phyloP scores from a whole-genome alignment of 1,140 invertebrate species.

The Holcopasites calliopsidis region DNA sequence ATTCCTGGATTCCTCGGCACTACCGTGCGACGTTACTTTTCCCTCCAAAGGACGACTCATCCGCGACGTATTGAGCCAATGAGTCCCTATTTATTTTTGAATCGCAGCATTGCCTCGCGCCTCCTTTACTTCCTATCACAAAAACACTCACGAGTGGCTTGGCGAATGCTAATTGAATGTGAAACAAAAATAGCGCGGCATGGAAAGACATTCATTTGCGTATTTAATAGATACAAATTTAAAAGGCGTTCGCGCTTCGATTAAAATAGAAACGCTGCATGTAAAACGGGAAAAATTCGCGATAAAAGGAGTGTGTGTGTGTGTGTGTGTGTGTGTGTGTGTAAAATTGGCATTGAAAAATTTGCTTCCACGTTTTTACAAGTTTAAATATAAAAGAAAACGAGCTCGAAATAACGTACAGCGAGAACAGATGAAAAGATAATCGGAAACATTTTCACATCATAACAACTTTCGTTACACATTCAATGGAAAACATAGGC shows the following conservation, averaged over 20 bases:
- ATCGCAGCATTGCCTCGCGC: neutral
- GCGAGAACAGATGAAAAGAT: constrained; percentile 6
- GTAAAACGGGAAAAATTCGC: neutral
- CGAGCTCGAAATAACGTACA: neutral
- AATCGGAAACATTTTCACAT: constrained; percentile 40
- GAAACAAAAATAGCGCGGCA: constrained; percentile 15
- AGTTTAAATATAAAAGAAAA: neutral
- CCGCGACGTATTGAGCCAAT: neutral
- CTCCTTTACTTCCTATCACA: constrained; percentile 7
- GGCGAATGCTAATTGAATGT: constrained; percentile 18
- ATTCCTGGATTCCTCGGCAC: neutral
- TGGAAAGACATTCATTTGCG: neutral
- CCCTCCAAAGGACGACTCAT: neutral
- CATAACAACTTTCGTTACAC: constrained; percentile 35
- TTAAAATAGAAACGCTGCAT: neutral
- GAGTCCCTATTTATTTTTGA: neutral
- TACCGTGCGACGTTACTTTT: neutral
- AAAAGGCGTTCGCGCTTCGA: neutral
- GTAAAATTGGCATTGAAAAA: neutral
- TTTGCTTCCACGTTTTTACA: neutral
- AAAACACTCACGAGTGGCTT: neutral
- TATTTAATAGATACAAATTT: constrained; percentile 28
- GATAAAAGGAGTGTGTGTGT: too few relatives aligned
- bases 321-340: too few relatives aligned
- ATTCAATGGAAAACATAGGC: constrained; percentile 36